Base-by-base conservation (phyloP, 2,113 vertebrate species). In the Diphyllodes magnificus region DNA sequence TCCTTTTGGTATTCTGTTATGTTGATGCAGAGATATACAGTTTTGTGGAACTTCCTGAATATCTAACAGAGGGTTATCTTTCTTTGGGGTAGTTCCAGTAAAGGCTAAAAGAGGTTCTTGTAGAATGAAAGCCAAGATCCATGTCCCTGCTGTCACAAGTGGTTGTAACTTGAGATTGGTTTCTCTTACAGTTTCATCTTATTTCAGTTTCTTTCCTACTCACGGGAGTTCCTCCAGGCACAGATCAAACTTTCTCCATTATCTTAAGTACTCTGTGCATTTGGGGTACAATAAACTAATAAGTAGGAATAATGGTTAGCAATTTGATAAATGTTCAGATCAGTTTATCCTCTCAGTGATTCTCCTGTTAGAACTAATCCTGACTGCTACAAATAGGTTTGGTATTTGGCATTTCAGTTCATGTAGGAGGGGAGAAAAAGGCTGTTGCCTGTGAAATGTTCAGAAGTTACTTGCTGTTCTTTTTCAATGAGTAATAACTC, bases 371-470 rank as follows among this genome's bases (percentile, higher is more conserved):
- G 71, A 88, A 71, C 49, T 94, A 88, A 94, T 84, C 65, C 71
- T 53, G 61, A 69, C 90, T 92, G 80, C 80, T 94, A 84, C 80
- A 84, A 95, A 93, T 94, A 94, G 85, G 57, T 68, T 91, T 95
- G 95, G 93, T 92, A 91, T 96, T 96, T 96, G 93, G 80, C 86
- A 86, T 95, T 94, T 91, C 83, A 83, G 15, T 82, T 95, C 76
- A 72, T 56, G 94, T 91, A 83, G 89, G 93, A 95, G 90, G 93
- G 60, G 64, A 89, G 73, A 81, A 94, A 86, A 92, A 0, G 49
- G n/a, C 82, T 8, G 2, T 92, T 91, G 91, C 69, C 60, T 77
- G 66, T 81, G 87, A 81, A 82, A 88, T 90, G 76, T 69, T 93
- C 69, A 94, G 77, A 89, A 95, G 82, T 94, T 77, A 90, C 81